Evolutionary conservation across 2,888 invertebrate genomes (phyloP).

Genomic region (Poecilobothrus nobilitatus): DNA sequence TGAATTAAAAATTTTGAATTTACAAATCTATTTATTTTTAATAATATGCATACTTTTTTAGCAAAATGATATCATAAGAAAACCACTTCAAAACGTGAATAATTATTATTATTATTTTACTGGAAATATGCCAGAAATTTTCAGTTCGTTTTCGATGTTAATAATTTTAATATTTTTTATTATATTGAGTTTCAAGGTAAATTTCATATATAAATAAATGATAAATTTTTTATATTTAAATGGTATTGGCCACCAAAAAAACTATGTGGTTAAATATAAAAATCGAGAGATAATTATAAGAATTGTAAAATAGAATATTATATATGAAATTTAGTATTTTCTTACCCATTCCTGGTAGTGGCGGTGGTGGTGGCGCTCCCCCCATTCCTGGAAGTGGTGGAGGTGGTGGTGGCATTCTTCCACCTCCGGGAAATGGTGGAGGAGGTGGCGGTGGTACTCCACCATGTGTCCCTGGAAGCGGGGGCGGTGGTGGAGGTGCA

Average conservation of each 20-base stretch:
- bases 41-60: not conserved
- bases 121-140: not conserved
- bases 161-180: not conserved
- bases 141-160: too few species aligned
- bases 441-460: conserved; percentile 35
- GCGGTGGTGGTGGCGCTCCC: conserved; percentile 38
- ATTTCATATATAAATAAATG: too few species aligned
- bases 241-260: too few species aligned
- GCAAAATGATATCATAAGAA: not conserved
- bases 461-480: conserved; percentile 40
- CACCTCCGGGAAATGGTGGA: conserved; percentile 39
- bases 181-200: not conserved
- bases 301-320: too few species aligned
- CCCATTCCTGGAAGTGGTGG: conserved; percentile 51
- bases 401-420: conserved; percentile 41
- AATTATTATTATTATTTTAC: not conserved
- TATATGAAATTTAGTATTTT: not conserved
- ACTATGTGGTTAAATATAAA: too few species aligned
- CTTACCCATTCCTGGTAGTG: conserved; percentile 39
- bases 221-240: too few species aligned
- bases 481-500: conserved; percentile 46
- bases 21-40: too few species aligned
- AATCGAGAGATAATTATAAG: too few species aligned
- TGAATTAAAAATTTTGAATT: too few species aligned
- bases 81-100: not conserved